A percentile compares a stretch with the other conserved stretches of the same genome.
phyloP scores from a whole-genome alignment of 2,888 invertebrate genomes.

The Aphrophora alni region DNA sequence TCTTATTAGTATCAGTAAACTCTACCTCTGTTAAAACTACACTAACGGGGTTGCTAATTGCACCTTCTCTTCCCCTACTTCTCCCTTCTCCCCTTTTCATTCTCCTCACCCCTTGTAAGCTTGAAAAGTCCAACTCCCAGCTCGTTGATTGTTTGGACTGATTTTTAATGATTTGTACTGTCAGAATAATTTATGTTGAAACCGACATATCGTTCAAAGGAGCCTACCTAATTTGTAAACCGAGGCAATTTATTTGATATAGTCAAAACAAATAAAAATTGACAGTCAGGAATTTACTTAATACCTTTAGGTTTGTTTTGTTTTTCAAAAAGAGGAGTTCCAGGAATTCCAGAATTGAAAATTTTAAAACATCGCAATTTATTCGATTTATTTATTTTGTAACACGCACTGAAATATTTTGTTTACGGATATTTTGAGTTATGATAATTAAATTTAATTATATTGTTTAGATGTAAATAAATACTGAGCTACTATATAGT shows the following conservation, averaged over 20 bases:
- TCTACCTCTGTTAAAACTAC: background rate
- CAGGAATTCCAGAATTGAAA: no score
- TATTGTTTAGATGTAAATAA: no score
- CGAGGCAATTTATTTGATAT: background rate
- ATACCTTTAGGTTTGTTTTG: no score
- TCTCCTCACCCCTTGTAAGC: background rate
- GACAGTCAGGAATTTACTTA: no score
- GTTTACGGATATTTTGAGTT: no score
- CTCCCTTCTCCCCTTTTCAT: background rate
- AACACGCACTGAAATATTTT: no score
- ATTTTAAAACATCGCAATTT: no score
- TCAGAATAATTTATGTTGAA: background rate
- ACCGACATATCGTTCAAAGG: background rate
- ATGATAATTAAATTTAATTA: no score
- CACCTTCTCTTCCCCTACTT: background rate
- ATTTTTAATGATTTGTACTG: background rate
- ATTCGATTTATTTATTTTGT: no score
- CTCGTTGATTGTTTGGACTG: background rate
- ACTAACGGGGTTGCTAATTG: conserved; percentile 1
- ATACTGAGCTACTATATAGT: no score
- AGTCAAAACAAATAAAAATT: no score
- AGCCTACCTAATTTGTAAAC: background rate
- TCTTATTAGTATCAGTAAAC: conserved; percentile 2
- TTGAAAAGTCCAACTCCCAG: background rate
- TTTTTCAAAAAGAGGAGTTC: no score